A percentile compares a stretch with the other conserved stretches of the same genome.
Evolutionary conservation across 2,797 vertebrate genomes (phyloP).

Genomic region (Delichon dasypus): DNA sequence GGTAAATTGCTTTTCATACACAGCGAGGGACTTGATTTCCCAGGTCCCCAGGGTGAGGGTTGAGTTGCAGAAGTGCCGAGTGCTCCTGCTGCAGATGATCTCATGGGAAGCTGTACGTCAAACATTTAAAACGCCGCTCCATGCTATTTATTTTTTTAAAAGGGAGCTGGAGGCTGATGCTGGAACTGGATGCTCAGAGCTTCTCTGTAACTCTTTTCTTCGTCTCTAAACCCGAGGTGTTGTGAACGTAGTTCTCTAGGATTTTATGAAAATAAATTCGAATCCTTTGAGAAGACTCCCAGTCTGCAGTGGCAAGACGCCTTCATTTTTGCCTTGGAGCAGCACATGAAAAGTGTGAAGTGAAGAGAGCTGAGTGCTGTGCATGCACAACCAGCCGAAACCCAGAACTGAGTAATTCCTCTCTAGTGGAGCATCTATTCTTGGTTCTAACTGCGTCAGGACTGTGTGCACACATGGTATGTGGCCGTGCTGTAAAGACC

Average conservation of each 20-base stretch:
- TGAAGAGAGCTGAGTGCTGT: neutral
- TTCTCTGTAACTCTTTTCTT: constrained; percentile 13
- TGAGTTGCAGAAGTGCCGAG: neutral
- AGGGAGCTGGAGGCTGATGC: constrained; percentile 3
- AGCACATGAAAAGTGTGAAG: neutral
- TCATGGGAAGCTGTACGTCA: neutral
- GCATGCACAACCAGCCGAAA: neutral
- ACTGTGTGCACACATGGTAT: neutral
- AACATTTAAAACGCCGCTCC: neutral
- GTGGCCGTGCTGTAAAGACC: neutral
- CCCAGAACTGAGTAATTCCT: neutral
- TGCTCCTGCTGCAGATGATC: constrained; percentile 12
- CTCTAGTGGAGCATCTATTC: neutral
- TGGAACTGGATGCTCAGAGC: neutral
- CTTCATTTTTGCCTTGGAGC: constrained; percentile 14
- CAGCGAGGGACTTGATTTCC: neutral
- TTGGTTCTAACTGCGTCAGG: neutral
- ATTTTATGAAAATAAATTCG: constrained; percentile 31
- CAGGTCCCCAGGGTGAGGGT: constrained; percentile 25
- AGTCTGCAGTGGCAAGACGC: neutral
- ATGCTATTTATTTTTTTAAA: constrained; percentile 35
- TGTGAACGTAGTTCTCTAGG: neutral
- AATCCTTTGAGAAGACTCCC: neutral
- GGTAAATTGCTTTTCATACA: constrained; percentile 14
- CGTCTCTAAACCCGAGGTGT: neutral